Evolutionary conservation across 2,888 invertebrate species (phyloP).

Genomic region (Scrobipalpa costella): DNA sequence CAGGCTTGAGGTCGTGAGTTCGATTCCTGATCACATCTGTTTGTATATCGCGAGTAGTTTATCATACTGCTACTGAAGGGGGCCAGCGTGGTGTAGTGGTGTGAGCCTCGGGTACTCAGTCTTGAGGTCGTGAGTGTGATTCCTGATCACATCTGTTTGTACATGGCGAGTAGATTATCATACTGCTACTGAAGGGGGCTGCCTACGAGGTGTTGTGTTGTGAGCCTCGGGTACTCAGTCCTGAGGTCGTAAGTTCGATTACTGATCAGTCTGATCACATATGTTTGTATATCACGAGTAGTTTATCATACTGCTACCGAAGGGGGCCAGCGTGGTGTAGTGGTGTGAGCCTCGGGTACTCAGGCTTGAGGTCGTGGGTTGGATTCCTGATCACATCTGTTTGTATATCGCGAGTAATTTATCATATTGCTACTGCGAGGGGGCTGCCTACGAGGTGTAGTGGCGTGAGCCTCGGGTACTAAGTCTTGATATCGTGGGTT

Average conservation of each 20-base stretch:
- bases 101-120: too few relatives aligned
- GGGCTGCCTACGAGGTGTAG: background rate
- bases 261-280: too few relatives aligned
- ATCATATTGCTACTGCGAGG: slow-evolving; percentile 33
- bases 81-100: background rate
- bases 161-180: slow-evolving; percentile 39
- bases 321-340: background rate
- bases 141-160: slow-evolving; percentile 49
- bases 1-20: too few relatives aligned
- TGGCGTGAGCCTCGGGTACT: background rate
- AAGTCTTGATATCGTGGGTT: too few relatives aligned
- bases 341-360: background rate
- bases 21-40: slow-evolving; percentile 43
- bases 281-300: slow-evolving; percentile 38
- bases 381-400: slow-evolving; percentile 43
- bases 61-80: slow-evolving; percentile 33
- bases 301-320: slow-evolving; percentile 38
- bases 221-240: too few relatives aligned
- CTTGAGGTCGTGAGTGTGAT: too few relatives aligned
- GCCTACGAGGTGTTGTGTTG: background rate
- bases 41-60: slow-evolving; percentile 38
- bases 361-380: too few relatives aligned
- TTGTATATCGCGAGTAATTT: slow-evolving; percentile 38
- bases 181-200: slow-evolving; percentile 6
- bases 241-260: too few relatives aligned